Percentiles rank a stretch among this genome's conserved stretches.
Conservation (phyloP, 1,140 invertebrate species). For the Carcinoscorpius rotundicauda region DNA sequence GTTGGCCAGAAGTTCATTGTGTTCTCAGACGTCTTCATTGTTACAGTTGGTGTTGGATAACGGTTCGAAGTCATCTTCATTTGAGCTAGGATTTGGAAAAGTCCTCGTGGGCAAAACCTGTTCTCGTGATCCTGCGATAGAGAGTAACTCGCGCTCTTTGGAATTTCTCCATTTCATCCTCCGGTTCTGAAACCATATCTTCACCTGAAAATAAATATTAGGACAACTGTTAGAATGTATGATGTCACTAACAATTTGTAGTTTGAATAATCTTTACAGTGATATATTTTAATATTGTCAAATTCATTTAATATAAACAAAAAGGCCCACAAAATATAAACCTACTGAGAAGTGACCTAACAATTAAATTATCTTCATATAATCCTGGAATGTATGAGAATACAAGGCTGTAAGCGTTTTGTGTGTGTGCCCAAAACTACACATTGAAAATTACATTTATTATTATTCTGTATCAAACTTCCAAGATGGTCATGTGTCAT, state of each 20-base stretch:
- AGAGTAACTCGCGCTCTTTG: constrained; percentile 87
- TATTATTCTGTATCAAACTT: no score
- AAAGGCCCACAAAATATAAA: neutral
- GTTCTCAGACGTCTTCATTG: no score
- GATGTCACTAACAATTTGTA: no score
- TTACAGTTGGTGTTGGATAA: no score
- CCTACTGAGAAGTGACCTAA: neutral
- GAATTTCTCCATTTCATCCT: constrained; percentile 98
- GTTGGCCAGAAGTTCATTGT: no score
- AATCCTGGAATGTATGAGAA: neutral
- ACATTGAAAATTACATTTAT: no score
- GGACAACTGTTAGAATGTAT: neutral
- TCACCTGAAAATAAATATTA: constrained; percentile 46
- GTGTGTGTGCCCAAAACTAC: no score
- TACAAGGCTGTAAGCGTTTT: no score
- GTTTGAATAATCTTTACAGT: no score
- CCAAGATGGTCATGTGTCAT: no score
- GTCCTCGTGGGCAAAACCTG: constrained; percentile 93
- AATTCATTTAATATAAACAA: neutral
- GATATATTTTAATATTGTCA: neutral
- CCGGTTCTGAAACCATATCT: constrained; percentile 76
- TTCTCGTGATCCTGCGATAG: constrained; percentile 79
- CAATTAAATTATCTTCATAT: constrained; percentile 1
- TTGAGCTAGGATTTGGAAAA: constrained; percentile 90
- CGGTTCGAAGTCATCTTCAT: constrained; percentile 50